Evolutionary conservation across 37 sponge, comb jelly and placozoan genomes (phyloP).

Genomic region (Hormiphora californensis): DNA sequence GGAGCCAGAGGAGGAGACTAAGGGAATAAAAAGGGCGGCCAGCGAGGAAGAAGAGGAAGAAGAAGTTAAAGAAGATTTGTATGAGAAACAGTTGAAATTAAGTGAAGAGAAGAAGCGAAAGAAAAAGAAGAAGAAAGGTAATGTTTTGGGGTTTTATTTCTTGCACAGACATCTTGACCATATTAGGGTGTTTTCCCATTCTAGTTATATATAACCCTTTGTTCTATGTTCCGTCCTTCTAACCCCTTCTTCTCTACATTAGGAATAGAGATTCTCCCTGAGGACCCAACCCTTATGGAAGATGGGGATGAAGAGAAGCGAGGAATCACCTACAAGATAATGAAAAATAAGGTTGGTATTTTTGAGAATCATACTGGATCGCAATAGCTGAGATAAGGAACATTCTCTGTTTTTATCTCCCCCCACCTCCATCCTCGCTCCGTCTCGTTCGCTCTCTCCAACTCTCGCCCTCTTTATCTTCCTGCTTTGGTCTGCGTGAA

Average conservation of each 20-base stretch:
- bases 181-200: too few species aligned
- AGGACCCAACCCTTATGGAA: slow-evolving; percentile 37
- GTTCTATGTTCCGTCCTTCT: too few species aligned
- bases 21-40: background rate
- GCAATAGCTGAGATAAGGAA: too few species aligned
- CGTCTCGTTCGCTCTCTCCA: too few species aligned
- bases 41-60: background rate
- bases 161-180: too few species aligned
- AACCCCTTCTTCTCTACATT: background rate
- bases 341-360: slow-evolving; percentile 35
- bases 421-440: too few species aligned
- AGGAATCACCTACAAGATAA: slow-evolving; percentile 77
- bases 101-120: slow-evolving; percentile 16
- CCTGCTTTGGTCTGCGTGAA: too few species aligned
- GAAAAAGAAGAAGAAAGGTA: slow-evolving; percentile 55
- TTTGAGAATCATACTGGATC: too few species aligned
- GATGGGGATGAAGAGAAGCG: slow-evolving; percentile 61
- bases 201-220: too few species aligned
- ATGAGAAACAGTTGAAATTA: background rate
- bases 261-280: slow-evolving; percentile 17
- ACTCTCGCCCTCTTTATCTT: too few species aligned
- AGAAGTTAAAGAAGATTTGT: background rate
- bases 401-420: too few species aligned
- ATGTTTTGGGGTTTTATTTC: background rate
- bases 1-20: background rate